These are phyloP conservation scores for Herminia tarsipennalis DNA, from an alignment of 2,888 invertebrate genomes.

Conservation along the genomic window DNA sequence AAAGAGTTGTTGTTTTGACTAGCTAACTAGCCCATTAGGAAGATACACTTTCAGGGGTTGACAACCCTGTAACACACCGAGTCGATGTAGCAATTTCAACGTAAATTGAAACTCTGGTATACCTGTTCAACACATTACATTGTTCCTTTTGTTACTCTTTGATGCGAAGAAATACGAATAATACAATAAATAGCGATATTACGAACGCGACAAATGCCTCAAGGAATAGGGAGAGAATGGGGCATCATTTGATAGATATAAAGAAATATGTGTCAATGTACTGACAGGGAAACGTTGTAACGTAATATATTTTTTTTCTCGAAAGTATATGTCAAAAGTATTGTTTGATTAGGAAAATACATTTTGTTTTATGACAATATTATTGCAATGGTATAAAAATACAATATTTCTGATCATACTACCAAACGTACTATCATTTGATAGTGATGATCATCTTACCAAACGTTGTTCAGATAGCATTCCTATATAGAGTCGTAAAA, in stretches of 20 bases:
- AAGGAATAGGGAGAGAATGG: constrained; percentile 34
- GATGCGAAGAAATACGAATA: constrained; percentile 63
- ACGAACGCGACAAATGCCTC: constrained; percentile 53
- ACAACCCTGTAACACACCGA: constrained; percentile 41
- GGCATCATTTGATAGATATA: constrained; percentile 44
- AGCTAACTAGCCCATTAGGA: too few relatives aligned
- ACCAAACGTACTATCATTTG: too few relatives aligned
- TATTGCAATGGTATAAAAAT: too few relatives aligned
- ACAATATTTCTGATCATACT: too few relatives aligned
- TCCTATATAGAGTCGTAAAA: too few relatives aligned
- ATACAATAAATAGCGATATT: constrained; percentile 65
- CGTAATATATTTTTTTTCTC: constrained; percentile 40
- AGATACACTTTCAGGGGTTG: too few relatives aligned
- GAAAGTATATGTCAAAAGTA: constrained; percentile 35
- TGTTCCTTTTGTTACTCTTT: constrained; percentile 62
- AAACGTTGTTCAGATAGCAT: too few relatives aligned
- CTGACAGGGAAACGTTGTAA: constrained; percentile 37
- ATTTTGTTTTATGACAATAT: too few relatives aligned
- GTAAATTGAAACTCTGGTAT: constrained; percentile 52
- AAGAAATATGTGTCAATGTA: constrained; percentile 29
- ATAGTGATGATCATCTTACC: too few relatives aligned
- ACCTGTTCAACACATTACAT: constrained; percentile 40
- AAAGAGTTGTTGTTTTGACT: too few relatives aligned
- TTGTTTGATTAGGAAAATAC: constrained; percentile 25
- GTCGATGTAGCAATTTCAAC: constrained; percentile 54